Evolutionary conservation across 2,888 invertebrate species (phyloP), one percentile per base, ranked within the genome.

Genomic region (Tridacna crocea): DNA sequence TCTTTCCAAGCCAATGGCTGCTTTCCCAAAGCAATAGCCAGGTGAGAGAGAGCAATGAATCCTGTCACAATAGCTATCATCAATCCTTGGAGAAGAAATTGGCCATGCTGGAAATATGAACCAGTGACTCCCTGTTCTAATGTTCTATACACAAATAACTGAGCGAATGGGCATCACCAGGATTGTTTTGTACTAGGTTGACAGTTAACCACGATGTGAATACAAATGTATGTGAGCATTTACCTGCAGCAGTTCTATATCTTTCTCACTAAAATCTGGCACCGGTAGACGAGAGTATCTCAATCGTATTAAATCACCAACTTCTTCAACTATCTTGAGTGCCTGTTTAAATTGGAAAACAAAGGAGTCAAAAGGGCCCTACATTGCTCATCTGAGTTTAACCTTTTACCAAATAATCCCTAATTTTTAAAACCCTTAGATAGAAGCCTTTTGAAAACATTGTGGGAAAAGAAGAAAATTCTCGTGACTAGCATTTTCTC

Each of bases 241-340:
- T 79, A 85, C 85, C 68, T 80, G 65, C 24, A 82, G 22, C 17
- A 87, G 82, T 46, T 84, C 72, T n/a, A 86, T 80, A 17, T 90
- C 91, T 26, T 87, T 86, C 74, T 91, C 92, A 63, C 83, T 86
- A 79, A 89, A 89, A 65, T 78, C 74, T 48, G 90, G 89, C 13
- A 83, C 80, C n/a, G 84, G 80, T 55, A 80, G 63, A 19, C 81
- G 78, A 19, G 91, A 93, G 87, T 98, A 97, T 92, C 96, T 96
- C 85, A 98, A 95, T 60, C 97, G 97, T 80, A 97, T 94, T 89
- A 96, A 96, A 92, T 96, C 96, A 63, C 96, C 97, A 17, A 97
- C 96, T 91, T 96, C 96, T 91, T 96, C 96, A 86, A 98, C 96
- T 58, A 90, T 91, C 73, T 81, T 79, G 66, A 91, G 72, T 11